Conservation (phyloP, 2,888 invertebrate species). For the Drosophila merina region DNA sequence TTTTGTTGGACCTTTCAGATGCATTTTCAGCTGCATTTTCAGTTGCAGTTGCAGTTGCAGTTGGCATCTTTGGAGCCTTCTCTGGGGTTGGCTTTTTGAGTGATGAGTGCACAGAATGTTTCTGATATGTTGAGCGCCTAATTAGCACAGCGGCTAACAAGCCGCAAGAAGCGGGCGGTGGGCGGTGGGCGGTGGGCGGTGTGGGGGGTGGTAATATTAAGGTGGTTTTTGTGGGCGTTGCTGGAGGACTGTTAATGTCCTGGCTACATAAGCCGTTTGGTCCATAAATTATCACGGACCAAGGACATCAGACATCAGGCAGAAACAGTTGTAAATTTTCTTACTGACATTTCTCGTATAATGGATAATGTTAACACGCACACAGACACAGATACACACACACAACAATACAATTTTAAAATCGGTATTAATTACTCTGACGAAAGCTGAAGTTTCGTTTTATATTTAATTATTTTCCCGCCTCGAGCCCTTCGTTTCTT, state of each 20-base stretch:
- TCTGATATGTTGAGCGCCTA: slow-evolving; percentile 53
- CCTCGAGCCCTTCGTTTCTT: not conserved
- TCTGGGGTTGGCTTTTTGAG: slow-evolving; percentile 43
- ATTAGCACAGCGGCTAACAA: slow-evolving; percentile 25
- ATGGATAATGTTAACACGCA: slow-evolving; percentile 11
- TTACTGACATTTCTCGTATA: slow-evolving; percentile 20
- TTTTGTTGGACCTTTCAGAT: not conserved
- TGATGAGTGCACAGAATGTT: slow-evolving; percentile 54
- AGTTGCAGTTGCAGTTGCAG: slow-evolving; percentile 17
- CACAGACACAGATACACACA: not conserved
- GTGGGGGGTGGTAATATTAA: not conserved
- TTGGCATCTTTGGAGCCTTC: slow-evolving; percentile 18
- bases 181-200: not conserved
- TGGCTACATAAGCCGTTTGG: slow-evolving; percentile 4
- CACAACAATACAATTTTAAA: slow-evolving; percentile 23
- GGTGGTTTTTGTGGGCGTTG: slow-evolving; percentile 3
- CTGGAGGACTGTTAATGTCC: not conserved
- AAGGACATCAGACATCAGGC: slow-evolving; percentile 7
- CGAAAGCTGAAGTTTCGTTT: slow-evolving; percentile 34
- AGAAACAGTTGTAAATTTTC: slow-evolving; percentile 37
- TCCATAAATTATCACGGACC: slow-evolving; percentile 20
- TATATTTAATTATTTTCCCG: slow-evolving; percentile 33
- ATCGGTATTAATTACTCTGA: slow-evolving; percentile 58
- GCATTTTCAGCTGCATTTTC: not conserved
- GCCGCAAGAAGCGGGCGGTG: slow-evolving; percentile 22